These are phyloP conservation scores for Lates japonicus DNA, from an alignment of 2,797 vertebrate genomes.

Conservation along the genomic window DNA sequence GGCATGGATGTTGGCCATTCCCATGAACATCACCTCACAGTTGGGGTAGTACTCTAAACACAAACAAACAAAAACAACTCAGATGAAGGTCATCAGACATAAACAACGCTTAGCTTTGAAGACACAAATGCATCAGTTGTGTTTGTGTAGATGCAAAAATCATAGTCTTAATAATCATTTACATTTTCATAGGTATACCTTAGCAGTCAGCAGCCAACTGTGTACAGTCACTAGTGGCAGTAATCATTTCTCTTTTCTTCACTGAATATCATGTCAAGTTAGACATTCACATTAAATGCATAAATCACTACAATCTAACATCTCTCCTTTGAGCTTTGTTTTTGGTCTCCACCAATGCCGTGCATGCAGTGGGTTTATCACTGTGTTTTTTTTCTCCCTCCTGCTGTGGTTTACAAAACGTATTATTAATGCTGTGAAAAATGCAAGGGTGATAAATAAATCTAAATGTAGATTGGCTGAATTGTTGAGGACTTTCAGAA, in stretches of 20 bases:
- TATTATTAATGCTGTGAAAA: background rate
- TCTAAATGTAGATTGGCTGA: background rate
- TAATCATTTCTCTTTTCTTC: background rate
- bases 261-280: slow-evolving; percentile 1
- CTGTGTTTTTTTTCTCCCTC: background rate
- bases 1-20: slow-evolving; percentile 99
- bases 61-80: slow-evolving; percentile 48
- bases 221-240: background rate
- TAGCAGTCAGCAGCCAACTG: background rate
- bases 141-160: background rate
- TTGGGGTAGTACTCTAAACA: slow-evolving; percentile 97
- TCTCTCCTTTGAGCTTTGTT: background rate
- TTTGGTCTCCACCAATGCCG: background rate
- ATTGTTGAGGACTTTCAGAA: background rate
- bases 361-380: background rate
- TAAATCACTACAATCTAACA: too few species aligned
- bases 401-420: background rate
- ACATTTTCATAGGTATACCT: background rate
- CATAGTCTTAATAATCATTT: background rate
- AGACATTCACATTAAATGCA: background rate
- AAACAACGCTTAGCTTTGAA: background rate
- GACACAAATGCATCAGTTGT: background rate
- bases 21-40: slow-evolving; percentile 99
- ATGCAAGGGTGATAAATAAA: background rate
- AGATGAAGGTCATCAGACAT: slow-evolving; percentile 17